Conservation (phyloP, 35 echinoderm and acorn worm species). For the Ophiothrix spiculata region DNA sequence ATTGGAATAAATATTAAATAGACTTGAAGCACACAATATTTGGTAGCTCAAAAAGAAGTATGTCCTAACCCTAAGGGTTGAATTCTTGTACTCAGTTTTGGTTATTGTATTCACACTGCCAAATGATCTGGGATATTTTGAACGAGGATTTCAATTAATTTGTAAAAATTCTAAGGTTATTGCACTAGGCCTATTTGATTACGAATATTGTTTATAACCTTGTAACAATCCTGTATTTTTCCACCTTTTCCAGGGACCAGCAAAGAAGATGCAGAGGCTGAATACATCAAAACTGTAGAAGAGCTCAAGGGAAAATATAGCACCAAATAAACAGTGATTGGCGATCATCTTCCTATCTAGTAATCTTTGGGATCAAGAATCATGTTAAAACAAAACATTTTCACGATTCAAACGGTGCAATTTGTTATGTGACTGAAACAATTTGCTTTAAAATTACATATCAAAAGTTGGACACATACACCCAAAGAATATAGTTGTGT, state of each 20-base stretch:
- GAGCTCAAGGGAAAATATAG: constrained; percentile 18
- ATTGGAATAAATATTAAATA: no score
- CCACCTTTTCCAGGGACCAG: neutral
- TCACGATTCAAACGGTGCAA: neutral
- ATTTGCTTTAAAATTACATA: neutral
- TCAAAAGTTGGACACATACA: no score
- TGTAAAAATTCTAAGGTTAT: neutral
- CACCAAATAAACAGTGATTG: neutral
- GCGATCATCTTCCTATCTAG: neutral
- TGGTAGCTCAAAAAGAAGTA: no score
- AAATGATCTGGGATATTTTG: neutral
- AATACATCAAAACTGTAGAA: constrained; percentile 14
- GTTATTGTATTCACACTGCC: neutral
- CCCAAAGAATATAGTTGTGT: no score
- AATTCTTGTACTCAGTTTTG: no score
- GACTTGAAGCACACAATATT: no score
- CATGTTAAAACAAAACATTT: neutral
- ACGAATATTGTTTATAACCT: neutral
- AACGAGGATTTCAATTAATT: neutral
- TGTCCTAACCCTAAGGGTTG: no score
- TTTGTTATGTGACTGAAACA: neutral
- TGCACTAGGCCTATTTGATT: neutral
- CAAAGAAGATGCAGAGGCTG: constrained; percentile 4
- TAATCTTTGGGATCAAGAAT: neutral
- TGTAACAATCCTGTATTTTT: neutral